Percentiles rank a stretch among this genome's conserved stretches.
phyloP scores from a whole-genome alignment of 2,888 invertebrate species.

The Dichetophora obliterata region DNA sequence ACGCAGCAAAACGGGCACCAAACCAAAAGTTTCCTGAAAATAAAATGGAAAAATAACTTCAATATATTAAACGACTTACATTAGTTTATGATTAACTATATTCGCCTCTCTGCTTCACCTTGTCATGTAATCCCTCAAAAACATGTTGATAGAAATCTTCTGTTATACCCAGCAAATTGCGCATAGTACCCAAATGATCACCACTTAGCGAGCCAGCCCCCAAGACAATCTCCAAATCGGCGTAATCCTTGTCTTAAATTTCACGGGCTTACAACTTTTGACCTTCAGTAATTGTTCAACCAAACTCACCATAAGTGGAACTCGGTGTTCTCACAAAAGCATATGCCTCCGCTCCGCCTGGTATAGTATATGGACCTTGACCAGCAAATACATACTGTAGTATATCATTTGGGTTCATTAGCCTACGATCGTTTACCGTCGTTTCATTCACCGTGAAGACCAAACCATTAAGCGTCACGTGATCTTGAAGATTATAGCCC shows the following conservation, averaged over 20 bases:
- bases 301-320: conserved; percentile 65
- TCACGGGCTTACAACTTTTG: not conserved
- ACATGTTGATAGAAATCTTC: conserved; percentile 70
- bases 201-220: conserved; percentile 83
- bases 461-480: conserved; percentile 80
- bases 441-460: conserved; percentile 80
- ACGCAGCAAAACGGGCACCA: conserved; percentile 81
- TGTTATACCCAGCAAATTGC: conserved; percentile 74
- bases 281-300: not conserved
- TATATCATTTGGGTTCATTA: conserved; percentile 73
- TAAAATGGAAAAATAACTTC: not conserved
- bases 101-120: conserved; percentile 45
- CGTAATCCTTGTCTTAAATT: conserved; percentile 71
- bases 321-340: conserved; percentile 81
- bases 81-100: no score
- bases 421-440: conserved; percentile 75
- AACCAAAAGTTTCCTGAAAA: conserved; percentile 73
- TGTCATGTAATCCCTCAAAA: conserved; percentile 60
- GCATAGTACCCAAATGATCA: conserved; percentile 78
- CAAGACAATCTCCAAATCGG: conserved; percentile 86
- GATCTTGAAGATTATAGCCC: conserved; percentile 86
- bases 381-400: conserved; percentile 76
- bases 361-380: conserved; percentile 80
- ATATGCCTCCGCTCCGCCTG: conserved; percentile 83
- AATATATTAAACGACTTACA: no score